Evolutionary conservation across 2,113 vertebrate species (phyloP), one percentile per base, ranked within the genome.

Genomic region (Varanus salvator): DNA sequence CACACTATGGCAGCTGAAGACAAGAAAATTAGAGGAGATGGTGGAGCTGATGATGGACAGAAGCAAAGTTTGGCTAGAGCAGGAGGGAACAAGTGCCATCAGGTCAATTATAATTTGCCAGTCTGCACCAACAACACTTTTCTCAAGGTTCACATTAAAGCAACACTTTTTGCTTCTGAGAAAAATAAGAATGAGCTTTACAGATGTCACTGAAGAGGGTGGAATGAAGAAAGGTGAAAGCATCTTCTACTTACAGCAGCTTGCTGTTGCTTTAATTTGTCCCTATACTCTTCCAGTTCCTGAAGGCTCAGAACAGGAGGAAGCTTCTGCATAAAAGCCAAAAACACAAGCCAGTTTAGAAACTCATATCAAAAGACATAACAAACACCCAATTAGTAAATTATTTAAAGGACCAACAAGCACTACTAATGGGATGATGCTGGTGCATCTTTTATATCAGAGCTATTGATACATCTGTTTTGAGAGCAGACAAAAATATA

Each of bases 231-330:
- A 60, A 66, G 7, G 19, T 71, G 23, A 74, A 38, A 74, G 14
- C 11, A 29, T 44, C 44, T 19, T 89, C 80, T 85, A 98, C 99
- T 98, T 96, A 99, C 99, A 60, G 99, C 98, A 90, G 98, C 98
- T 95, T 99, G 99, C 83, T 99, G 99, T 95, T 97, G 98, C 94
- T 99, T 99, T 88, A 99, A 94, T 91, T 98, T 99, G 95, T 99
- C 98, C 97, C 98, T 98, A 94, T 98, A 98, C 2, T 98, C 98
- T 91, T 99, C 99, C 89, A 99, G 93, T 91, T 99, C 98, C 96
- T 98, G 98, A 92, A 99, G 98, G 95, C 97, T 98, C 91, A 99
- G 97, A 94, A 99, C 98, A 85, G 98, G 97, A 86, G 98, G 98
- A 87, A 99, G 98, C 94, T 98, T 98, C 99, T 99, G 94, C 6